Base-by-base conservation (phyloP, 2,888 invertebrate genomes). In the Gastrophysa polygoni region DNA sequence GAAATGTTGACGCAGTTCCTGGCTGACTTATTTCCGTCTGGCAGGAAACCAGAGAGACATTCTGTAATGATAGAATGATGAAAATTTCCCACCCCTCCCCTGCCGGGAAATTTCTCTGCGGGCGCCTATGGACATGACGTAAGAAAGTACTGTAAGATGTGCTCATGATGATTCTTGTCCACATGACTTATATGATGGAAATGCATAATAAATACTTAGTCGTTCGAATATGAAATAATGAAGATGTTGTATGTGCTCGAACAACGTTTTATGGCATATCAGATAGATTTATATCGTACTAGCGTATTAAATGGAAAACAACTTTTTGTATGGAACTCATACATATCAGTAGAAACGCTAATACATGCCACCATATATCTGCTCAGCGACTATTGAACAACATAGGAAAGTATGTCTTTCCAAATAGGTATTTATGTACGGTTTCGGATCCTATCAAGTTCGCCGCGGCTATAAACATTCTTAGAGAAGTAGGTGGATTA, bases 271-370 rank as follows among this genome's bases (percentile, higher is more conserved):
- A n/a, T n/a, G n/a, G n/a, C n/a, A n/a, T n/a, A n/a, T 59, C 52
- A 51, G 38, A 60, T 63, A 71, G 71, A 71, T 71, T 71, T 71
- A 71, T 73, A 71, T 73, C 67, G 67, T 63, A 66, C 65, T 69
- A 65, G 67, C 68, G 70, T 71, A 71, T 73, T 71, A 70, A 73
- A 72, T 72, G 69, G 72, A 68, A 70, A 70, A 73, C 69, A 70
- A 73, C 72, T 70, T 73, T 72, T 73, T 68, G 70, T 60, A 50
- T 57, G 48, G 59, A 46, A 60, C 18, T 46, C 54, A 60, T 60
- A 70, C 67, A 71, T 69, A 61, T 60, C 64, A 47, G 60, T 59
- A 64, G 67, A 67, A 65, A 68, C 64, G 67, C 61, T 64, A 68
- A 70, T 68, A 67, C 69, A 65, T 66, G 65, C 63, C 52, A 61